These are phyloP conservation scores for Lithophane leautieri DNA, from an alignment of 2,888 invertebrate genomes.

Conservation along the genomic window DNA sequence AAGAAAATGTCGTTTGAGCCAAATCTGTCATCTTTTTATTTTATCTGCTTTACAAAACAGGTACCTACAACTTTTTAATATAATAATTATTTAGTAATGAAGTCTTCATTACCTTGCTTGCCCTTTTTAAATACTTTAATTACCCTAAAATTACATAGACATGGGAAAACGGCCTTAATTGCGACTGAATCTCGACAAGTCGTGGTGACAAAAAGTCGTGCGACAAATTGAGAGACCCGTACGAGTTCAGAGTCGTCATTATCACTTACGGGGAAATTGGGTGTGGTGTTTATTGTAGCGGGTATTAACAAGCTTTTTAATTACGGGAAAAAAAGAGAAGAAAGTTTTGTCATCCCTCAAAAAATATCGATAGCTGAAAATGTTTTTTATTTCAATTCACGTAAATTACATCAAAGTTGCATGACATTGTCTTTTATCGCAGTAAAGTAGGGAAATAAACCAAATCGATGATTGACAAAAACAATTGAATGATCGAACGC, in stretches of 20 bases:
- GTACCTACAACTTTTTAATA: slow-evolving; percentile 52
- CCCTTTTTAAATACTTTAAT: slow-evolving; percentile 59
- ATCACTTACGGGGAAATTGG: slow-evolving; percentile 76
- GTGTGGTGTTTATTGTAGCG: slow-evolving; percentile 66
- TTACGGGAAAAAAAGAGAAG: not conserved
- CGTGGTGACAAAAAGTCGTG: slow-evolving; percentile 77
- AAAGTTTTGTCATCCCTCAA: not conserved
- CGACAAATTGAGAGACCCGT: slow-evolving; percentile 80
- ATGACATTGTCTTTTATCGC: no score
- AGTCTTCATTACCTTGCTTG: slow-evolving; percentile 50
- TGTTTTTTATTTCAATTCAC: not conserved
- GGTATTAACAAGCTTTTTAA: slow-evolving; percentile 20
- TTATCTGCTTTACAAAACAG: slow-evolving; percentile 24
- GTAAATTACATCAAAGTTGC: not conserved
- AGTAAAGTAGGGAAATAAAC: not conserved
- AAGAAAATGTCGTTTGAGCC: slow-evolving; percentile 44
- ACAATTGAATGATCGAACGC: slow-evolving; percentile 37
- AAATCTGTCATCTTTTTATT: slow-evolving; percentile 31
- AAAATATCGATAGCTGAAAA: not conserved
- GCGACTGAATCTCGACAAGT: slow-evolving; percentile 73
- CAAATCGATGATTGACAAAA: no score
- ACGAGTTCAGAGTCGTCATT: slow-evolving; percentile 71
- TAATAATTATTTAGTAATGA: slow-evolving; percentile 58
- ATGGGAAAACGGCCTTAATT: slow-evolving; percentile 79
- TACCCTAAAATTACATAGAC: slow-evolving; percentile 70